Evolutionary conservation across 2,888 invertebrate genomes (phyloP).

Genomic region (Dasypogon diadema): DNA sequence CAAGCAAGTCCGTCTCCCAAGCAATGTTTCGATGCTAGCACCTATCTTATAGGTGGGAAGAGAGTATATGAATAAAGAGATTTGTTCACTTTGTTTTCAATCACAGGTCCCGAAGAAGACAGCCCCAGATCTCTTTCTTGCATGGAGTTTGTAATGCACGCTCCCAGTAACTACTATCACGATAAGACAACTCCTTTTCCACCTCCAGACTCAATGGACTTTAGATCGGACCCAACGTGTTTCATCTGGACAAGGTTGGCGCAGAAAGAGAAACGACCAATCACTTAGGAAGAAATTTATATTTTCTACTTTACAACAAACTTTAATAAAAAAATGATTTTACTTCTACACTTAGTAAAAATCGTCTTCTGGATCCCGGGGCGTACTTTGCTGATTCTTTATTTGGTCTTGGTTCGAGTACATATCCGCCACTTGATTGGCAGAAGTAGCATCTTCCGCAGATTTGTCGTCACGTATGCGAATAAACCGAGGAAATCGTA

Average conservation of each 20-base stretch:
- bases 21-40: slow-evolving; percentile 86
- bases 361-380: slow-evolving; percentile 63
- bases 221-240: slow-evolving; percentile 71
- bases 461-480: slow-evolving; percentile 91
- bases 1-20: slow-evolving; percentile 82
- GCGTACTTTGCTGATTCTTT: slow-evolving; percentile 72
- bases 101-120: slow-evolving; percentile 89
- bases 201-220: slow-evolving; percentile 68
- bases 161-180: slow-evolving; percentile 91
- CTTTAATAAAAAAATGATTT: slow-evolving; percentile 7
- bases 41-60: slow-evolving; percentile 91
- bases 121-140: slow-evolving; percentile 85
- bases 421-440: slow-evolving; percentile 90
- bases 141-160: slow-evolving; percentile 94
- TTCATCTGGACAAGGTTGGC: slow-evolving; percentile 77
- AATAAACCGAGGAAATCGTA: slow-evolving; percentile 93
- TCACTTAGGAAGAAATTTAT: slow-evolving; percentile 33
- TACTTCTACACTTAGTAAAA: slow-evolving; percentile 62
- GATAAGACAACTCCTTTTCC: slow-evolving; percentile 83
- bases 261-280: slow-evolving; percentile 58
- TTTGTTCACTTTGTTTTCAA: background rate
- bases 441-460: slow-evolving; percentile 91
- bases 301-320: background rate
- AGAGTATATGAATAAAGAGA: too few species aligned
- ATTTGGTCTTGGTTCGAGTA: slow-evolving; percentile 94